Conservation (phyloP, 2,888 invertebrate species). For the Ormyrus pomaceus region DNA sequence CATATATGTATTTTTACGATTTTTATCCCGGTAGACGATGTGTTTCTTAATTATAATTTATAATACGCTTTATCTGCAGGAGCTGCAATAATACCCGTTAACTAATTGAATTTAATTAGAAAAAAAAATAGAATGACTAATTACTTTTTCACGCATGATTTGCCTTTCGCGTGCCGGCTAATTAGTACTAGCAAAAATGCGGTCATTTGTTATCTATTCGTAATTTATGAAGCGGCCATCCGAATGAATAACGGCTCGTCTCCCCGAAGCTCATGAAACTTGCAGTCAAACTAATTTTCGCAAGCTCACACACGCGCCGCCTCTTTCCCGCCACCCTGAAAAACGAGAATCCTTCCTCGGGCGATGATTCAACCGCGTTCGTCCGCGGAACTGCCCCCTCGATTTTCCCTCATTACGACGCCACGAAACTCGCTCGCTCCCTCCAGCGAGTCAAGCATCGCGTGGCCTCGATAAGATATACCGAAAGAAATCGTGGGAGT, state of each 20-base stretch:
- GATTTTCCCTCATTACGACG: not conserved
- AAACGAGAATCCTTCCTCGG: no score
- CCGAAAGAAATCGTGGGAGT: conserved; percentile 12
- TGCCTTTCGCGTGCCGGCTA: not conserved
- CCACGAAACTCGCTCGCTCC: not conserved
- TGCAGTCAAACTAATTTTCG: not conserved
- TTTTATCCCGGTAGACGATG: no score
- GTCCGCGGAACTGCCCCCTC: not conserved
- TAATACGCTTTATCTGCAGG: no score
- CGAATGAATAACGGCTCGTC: conserved; percentile 19
- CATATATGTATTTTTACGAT: no score
- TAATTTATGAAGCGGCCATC: conserved; percentile 26
- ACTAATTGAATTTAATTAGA: conserved; percentile 5
- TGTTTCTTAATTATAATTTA: no score
- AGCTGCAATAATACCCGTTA: not conserved
- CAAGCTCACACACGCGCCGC: not conserved
- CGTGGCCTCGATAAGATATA: conserved; percentile 34
- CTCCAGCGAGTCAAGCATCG: not conserved
- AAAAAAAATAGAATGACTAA: conserved; percentile 3
- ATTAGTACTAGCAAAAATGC: not conserved
- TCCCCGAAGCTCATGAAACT: not conserved
- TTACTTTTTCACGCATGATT: conserved; percentile 1
- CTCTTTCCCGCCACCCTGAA: not conserved
- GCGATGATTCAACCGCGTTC: not conserved
- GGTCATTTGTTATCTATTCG: conserved; percentile 15